A percentile compares a stretch with the other conserved stretches of the same genome.
These are phyloP conservation scores for Monopterus albus DNA, from an alignment of 2,113 vertebrate species.

Conservation along the genomic window DNA sequence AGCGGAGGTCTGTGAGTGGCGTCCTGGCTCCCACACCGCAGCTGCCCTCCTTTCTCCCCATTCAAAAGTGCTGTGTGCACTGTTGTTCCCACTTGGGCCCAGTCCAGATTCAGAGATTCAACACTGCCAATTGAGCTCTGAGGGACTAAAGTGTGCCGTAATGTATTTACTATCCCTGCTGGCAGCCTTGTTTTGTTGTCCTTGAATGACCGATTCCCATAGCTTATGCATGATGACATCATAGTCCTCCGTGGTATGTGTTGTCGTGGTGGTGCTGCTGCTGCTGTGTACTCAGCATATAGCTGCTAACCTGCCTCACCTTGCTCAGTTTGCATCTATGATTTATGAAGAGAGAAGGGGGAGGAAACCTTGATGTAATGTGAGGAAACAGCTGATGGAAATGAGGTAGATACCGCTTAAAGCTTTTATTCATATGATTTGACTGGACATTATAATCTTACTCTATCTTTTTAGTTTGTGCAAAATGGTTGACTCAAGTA, in stretches of 20 bases:
- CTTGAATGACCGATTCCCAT: slow-evolving; percentile 71
- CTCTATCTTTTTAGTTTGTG: background rate
- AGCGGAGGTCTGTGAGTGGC: slow-evolving; percentile 58
- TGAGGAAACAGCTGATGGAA: slow-evolving; percentile 50
- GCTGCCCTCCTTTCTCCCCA: slow-evolving; percentile 64
- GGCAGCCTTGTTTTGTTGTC: slow-evolving; percentile 69
- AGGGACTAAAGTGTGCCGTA: slow-evolving; percentile 71
- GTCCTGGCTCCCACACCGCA: slow-evolving; percentile 68
- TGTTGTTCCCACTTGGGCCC: slow-evolving; percentile 68
- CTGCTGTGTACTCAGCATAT: slow-evolving; percentile 47
- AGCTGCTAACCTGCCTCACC: slow-evolving; percentile 16
- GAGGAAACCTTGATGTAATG: slow-evolving; percentile 21
- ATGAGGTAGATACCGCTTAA: slow-evolving; percentile 9
- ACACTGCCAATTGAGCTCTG: slow-evolving; percentile 69
- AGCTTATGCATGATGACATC: slow-evolving; percentile 71
- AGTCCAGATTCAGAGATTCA: slow-evolving; percentile 66
- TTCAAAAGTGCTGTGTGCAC: slow-evolving; percentile 58
- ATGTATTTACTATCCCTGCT: slow-evolving; percentile 78
- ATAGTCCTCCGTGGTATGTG: slow-evolving; percentile 58
- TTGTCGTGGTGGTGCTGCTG: too few species aligned
- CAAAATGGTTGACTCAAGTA: background rate
- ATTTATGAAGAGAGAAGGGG: background rate
- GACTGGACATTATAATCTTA: slow-evolving; percentile 6
- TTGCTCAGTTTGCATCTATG: slow-evolving; percentile 48
- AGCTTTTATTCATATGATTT: background rate